Conservation (phyloP, 2,888 invertebrate species). For the Myathropa florea region DNA sequence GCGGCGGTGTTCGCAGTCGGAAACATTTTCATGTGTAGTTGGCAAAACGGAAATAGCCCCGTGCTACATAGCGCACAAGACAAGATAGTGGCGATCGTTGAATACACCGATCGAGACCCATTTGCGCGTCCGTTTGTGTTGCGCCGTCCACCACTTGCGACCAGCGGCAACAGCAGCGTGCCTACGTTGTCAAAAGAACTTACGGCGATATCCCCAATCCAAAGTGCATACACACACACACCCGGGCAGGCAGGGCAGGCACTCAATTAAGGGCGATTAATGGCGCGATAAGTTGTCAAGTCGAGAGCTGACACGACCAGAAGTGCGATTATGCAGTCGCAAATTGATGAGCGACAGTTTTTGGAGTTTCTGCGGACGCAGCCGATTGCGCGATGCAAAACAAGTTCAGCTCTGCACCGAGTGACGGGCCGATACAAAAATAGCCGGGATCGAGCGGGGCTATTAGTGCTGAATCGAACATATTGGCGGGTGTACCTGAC, state of each 20-base stretch:
- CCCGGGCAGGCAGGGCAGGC: not conserved
- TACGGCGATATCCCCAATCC: not conserved
- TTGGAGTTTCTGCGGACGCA: not conserved
- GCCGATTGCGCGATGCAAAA: not conserved
- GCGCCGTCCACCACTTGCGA: not conserved
- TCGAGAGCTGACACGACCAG: not conserved
- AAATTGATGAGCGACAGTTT: constrained; percentile 34
- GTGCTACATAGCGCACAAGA: constrained; percentile 40
- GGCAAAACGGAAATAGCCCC: constrained; percentile 61
- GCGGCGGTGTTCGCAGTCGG: constrained; percentile 1
- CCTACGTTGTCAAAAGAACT: constrained; percentile 33
- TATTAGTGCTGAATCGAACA: constrained; percentile 13
- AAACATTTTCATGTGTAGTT: constrained; percentile 45
- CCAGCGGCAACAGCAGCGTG: not conserved
- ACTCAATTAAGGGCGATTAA: constrained; percentile 48
- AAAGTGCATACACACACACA: not conserved
- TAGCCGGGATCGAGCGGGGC: constrained; percentile 3
- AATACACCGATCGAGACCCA: not conserved
- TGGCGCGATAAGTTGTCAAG: not conserved
- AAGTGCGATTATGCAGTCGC: not conserved
- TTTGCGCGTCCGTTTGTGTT: not conserved
- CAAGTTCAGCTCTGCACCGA: constrained; percentile 5
- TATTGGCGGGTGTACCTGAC: constrained; percentile 30
- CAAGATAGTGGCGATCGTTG: constrained; percentile 6
- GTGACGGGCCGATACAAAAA: constrained; percentile 18